Evolutionary conservation across 2,797 vertebrate genomes (phyloP), one percentile per base, ranked within the genome.

Genomic region (Heteromormyrus szaboi): DNA sequence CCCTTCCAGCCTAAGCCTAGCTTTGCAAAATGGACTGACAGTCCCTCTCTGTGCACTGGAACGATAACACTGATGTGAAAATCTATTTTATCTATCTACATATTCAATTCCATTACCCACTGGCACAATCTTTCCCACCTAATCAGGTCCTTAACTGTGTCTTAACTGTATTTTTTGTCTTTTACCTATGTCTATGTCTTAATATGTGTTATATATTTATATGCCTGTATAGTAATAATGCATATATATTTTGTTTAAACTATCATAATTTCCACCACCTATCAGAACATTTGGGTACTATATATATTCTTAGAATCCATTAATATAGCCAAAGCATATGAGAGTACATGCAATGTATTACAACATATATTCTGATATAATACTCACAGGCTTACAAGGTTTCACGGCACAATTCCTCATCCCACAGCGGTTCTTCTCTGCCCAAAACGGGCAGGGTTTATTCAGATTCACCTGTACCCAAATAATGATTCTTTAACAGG

Each of bases 401-500:
- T 96, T 94, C 22, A 99, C 97, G 0, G 97, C 97, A 88, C 98
- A 99, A 92, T 97, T 95, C 91, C 93, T 95, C 89, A 97, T 93
- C 1, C 96, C 97, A 91, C 98, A 99, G 90, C 97, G 97, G 51
- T 93, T 96, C 91, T 50, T 95, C 46, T 95, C 95, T 3, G 91
- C 93, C 98, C 98, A 99, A 90, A 99, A 98, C 0, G 98, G 98
- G 93, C 98, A 99, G 0, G 96, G 96, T 54, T 97, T 99, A 87
- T 97, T 96, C 46, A 99, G 93, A 91, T 98, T 99, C 79, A 97
- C 98, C 98, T 99, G 87, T 4, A 29, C 12, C 72, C 56, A 62
- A 50, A 53, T 86, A 89, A 25, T 12, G 0, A 33, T 81, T 65
- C 17, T 22, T 46, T 44, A 87, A 87, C 22, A 62, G 0, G 29